A percentile compares a stretch with the other conserved stretches of the same genome.
Evolutionary conservation across 2,113 vertebrate species (phyloP).

Genomic region (Casuarius casuarius): DNA sequence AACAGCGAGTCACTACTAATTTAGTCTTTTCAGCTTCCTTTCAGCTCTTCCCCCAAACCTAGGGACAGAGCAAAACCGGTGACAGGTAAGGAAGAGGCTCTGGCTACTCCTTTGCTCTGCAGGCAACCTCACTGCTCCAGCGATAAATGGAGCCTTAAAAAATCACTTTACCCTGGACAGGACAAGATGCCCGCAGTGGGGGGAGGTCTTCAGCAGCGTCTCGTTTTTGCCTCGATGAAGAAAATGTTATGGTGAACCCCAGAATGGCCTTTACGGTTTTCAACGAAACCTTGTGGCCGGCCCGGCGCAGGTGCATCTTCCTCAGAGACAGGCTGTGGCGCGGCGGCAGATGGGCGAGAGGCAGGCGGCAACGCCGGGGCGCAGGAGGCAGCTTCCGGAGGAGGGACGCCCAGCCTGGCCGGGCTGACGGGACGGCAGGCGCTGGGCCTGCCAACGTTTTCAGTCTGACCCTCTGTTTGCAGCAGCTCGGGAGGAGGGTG

Average conservation of each 20-base stretch:
- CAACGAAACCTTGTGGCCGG: background rate
- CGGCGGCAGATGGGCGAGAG: no score
- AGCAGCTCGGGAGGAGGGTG: no score
- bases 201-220: background rate
- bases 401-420: background rate
- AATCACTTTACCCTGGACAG: background rate
- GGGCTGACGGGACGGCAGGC: background rate
- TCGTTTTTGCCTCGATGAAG: background rate
- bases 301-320: background rate
- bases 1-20: background rate
- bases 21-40: background rate
- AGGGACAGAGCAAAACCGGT: background rate
- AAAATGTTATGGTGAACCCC: background rate
- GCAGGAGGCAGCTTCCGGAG: background rate
- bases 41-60: background rate
- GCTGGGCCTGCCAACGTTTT: background rate
- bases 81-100: background rate
- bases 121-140: background rate
- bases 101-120: background rate
- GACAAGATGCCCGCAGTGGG: accelerated
- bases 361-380: background rate
- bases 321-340: background rate
- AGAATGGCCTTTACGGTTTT: background rate
- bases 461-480: no score
- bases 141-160: background rate